phyloP scores from a whole-genome alignment of 2,797 vertebrate genomes.

The Sorex maritimensis region DNA sequence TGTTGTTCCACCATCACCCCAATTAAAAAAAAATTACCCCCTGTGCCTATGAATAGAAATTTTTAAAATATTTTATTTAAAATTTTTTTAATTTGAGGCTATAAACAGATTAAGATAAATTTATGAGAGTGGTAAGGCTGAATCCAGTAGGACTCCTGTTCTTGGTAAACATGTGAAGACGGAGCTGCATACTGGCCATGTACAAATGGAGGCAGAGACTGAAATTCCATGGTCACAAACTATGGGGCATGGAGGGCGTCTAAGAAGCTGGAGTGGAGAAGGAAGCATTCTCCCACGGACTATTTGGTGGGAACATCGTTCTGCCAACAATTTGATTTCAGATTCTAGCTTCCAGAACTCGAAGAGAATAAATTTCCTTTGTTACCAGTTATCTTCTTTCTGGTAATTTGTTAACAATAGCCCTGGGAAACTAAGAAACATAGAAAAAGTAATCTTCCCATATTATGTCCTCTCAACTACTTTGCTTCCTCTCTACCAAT shows the following conservation, averaged over 20 bases:
- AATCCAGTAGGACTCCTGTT: background rate
- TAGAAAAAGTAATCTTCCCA: background rate
- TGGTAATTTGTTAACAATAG: background rate
- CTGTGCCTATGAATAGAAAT: background rate
- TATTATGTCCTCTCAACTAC: background rate
- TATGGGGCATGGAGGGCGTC: background rate
- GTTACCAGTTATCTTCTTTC: background rate
- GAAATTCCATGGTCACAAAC: background rate
- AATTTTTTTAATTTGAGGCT: too few relatives aligned
- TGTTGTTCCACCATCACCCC: too few relatives aligned
- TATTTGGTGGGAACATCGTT: background rate
- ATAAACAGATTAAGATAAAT: conserved; percentile 23
- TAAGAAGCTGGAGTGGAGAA: background rate
- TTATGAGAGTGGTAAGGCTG: background rate
- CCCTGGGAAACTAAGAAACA: background rate
- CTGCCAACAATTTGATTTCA: background rate
- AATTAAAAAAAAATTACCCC: background rate
- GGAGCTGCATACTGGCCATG: background rate
- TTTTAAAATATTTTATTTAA: too few relatives aligned
- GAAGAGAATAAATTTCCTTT: background rate
- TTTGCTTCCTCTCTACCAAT: background rate
- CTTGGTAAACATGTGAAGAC: background rate
- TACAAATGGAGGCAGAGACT: background rate
- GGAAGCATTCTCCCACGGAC: background rate
- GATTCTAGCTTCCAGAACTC: too few relatives aligned